Evolutionary conservation across 2,888 invertebrate genomes (phyloP), one percentile per base, ranked within the genome.

Genomic region (Trichacis sp.): DNA sequence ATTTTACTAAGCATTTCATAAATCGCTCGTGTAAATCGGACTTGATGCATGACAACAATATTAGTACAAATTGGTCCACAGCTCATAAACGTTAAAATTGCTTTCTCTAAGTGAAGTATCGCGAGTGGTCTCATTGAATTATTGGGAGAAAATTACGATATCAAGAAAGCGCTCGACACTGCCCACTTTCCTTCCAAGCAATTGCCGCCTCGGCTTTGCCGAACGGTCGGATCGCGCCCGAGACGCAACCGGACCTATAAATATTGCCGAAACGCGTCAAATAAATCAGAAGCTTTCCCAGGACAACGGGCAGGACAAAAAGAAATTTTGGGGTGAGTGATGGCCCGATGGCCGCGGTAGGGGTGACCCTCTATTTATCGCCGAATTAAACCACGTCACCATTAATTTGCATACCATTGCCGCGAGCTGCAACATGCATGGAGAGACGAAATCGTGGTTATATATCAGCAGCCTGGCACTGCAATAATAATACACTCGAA

Each of bases 361-460:
- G 78, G 80, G 82, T 80, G 77, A 82, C 81, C 82, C 72, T 65
- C 78, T 83, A 83, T 84, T 84, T 83, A 83, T 84, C 83, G 83
- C 82, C 83, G 82, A 84, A 84, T 84, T 83, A 84, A 84, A 84
- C 77, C 83, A 82, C 82, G 81, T 81, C 82, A 78, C 81, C 82
- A 80, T 84, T 83, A 81, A 84, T 84, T 83, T 82, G 78, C 83
- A 83, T 81, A 77, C 77, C 75, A 69, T 73, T 54, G 63, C 67
- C 63, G 60, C 66, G 59, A 38, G 60, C 49, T 55, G 40, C 33
- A 57, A 49, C 46, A 30, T 30, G 33, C 30, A 24, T 48, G 9
- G 48, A 48, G 48, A 48, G 30, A 48, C 30, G 53, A 20, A 52
- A 38, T 24, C 29, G 15, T 43, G 54, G 64, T 47, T 52, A 55